Percentiles rank a stretch among this genome's conserved stretches.
phyloP scores from a whole-genome alignment of 2,113 vertebrate genomes.

The Nothobranchius kuhntae region DNA sequence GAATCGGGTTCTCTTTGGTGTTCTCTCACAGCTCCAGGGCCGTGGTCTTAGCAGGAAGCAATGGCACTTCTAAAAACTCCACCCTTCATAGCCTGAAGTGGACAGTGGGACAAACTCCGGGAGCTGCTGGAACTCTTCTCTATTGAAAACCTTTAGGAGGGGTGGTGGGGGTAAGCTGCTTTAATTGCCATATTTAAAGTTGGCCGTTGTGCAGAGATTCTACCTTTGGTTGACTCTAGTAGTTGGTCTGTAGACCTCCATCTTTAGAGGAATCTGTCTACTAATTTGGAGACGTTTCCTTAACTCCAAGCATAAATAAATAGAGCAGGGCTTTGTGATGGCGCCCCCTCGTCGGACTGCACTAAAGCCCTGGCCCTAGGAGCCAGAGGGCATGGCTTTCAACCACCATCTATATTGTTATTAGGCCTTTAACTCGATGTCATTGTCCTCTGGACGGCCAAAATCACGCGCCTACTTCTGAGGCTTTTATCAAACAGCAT shows the following conservation, averaged over 20 bases:
- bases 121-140: constrained; percentile 31
- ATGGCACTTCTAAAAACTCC: constrained; percentile 13
- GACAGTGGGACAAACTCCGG: constrained; percentile 47
- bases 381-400: constrained; percentile 55
- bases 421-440: constrained; percentile 41
- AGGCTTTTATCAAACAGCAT: constrained; percentile 62
- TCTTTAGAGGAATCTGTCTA: constrained; percentile 67
- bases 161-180: constrained; percentile 16
- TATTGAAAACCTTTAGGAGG: constrained; percentile 31
- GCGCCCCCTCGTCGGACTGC: constrained; percentile 37
- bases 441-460: constrained; percentile 60
- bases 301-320: constrained; percentile 58
- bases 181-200: constrained; percentile 51
- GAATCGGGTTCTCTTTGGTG: constrained; percentile 67
- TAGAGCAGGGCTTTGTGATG: constrained; percentile 40
- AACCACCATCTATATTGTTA: constrained; percentile 52
- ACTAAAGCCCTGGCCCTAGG: constrained; percentile 48
- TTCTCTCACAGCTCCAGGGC: constrained; percentile 6
- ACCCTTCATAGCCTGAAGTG: constrained; percentile 10
- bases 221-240: constrained; percentile 72
- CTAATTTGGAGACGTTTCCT: constrained; percentile 39
- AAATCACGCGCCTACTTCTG: constrained; percentile 30
- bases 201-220: constrained; percentile 70
- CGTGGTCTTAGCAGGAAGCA: constrained; percentile 11
- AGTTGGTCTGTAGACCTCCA: constrained; percentile 58